Evolutionary conservation across 2,113 vertebrate genomes (phyloP).

Genomic region (Loxodonta africana): DNA sequence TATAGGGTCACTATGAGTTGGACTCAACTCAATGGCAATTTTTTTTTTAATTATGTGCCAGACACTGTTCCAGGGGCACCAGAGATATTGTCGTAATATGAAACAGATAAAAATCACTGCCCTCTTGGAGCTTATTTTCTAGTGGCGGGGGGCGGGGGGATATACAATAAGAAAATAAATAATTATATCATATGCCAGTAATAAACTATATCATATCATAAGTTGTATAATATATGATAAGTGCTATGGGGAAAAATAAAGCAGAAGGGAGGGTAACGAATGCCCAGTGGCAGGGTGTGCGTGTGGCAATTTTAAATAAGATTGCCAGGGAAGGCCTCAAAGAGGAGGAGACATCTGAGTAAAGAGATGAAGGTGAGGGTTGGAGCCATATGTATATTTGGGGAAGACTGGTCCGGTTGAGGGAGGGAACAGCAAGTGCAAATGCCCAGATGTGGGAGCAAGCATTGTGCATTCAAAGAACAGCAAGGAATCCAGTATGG

Average conservation of each 20-base stretch:
- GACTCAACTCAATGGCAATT: no score
- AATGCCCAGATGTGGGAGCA: not conserved
- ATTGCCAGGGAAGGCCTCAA: not conserved
- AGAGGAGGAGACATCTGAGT: not conserved
- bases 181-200: not conserved
- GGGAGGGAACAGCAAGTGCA: not conserved
- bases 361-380: not conserved
- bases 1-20: no score
- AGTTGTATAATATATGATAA: no score
- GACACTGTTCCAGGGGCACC: not conserved
- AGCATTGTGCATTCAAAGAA: not conserved
- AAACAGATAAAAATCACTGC: not conserved
- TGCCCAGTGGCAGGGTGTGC: not conserved
- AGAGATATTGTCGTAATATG: not conserved
- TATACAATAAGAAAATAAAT: not conserved
- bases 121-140: constrained; percentile 12
- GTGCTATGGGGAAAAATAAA: no score
- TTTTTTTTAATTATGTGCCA: not conserved
- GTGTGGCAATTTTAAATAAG: not conserved
- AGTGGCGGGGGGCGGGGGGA: not conserved
- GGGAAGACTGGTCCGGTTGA: not conserved
- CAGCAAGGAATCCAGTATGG: not conserved
- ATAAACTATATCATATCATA: no score
- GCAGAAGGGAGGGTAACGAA: no score
- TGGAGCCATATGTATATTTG: constrained; percentile 3